These are phyloP conservation scores for Arnoldichthys spilopterus DNA, from an alignment of 2,797 vertebrate species.

Conservation along the genomic window DNA sequence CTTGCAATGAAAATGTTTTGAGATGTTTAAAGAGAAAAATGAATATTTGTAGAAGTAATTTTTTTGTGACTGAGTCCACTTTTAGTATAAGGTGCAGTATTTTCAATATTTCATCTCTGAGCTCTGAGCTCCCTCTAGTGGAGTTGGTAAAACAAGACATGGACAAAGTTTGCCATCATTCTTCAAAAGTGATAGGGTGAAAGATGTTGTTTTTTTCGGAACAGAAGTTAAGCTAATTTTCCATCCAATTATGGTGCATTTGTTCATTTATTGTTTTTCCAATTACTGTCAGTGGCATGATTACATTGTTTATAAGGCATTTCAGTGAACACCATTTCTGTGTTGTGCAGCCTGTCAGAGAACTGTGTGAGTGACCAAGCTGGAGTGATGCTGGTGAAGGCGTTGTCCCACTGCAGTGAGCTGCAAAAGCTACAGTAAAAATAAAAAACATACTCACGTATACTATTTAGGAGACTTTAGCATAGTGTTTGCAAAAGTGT, in stretches of 20 bases:
- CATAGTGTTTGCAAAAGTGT: not conserved
- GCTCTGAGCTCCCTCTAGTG: constrained; percentile 25
- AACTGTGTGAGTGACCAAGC: constrained; percentile 75
- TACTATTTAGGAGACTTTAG: not conserved
- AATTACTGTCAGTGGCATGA: not conserved
- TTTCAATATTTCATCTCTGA: too few species aligned
- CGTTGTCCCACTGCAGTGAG: constrained; percentile 71
- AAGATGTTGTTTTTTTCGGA: not conserved
- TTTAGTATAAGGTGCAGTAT: too few species aligned
- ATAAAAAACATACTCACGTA: not conserved
- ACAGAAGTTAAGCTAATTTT: not conserved
- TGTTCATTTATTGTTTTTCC: not conserved
- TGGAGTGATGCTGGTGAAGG: constrained; percentile 74
- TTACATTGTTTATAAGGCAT: not conserved
- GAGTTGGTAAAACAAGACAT: not conserved
- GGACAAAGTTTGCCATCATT: not conserved
- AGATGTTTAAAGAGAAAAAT: too few species aligned
- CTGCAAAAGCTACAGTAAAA: constrained; percentile 85
- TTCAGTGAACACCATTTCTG: not conserved
- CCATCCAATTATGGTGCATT: not conserved
- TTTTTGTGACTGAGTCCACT: too few species aligned
- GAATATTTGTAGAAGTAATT: too few species aligned
- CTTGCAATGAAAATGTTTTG: too few species aligned
- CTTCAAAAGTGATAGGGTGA: not conserved
- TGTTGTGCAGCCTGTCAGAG: constrained; percentile 77